A percentile compares a stretch with the other conserved stretches of the same genome.
phyloP scores from a whole-genome alignment of 2,113 vertebrate species.

The Hippocampus barbouri region DNA sequence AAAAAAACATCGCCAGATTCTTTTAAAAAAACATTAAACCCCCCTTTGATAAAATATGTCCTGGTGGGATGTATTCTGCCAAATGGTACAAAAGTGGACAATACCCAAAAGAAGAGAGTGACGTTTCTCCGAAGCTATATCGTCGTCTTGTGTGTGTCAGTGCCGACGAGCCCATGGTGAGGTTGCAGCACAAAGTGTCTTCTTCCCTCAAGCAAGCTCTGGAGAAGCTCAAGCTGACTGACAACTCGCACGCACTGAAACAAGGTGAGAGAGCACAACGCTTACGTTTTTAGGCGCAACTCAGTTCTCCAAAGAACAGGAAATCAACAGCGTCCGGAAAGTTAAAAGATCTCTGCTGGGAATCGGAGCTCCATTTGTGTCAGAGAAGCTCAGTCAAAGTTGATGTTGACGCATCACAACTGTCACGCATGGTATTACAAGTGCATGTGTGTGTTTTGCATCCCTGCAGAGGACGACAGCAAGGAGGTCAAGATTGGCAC shows the following conservation, averaged over 20 bases:
- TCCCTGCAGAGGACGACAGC: constrained; percentile 79
- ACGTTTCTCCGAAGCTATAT: background rate
- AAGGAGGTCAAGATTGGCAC: constrained; percentile 91
- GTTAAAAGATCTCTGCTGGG: constrained; percentile 42
- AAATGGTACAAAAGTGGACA: no score
- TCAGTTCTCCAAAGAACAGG: background rate
- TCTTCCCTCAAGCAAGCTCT: constrained; percentile 90
- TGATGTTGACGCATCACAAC: constrained; percentile 11
- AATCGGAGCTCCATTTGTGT: constrained; percentile 27
- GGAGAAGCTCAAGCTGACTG: constrained; percentile 82
- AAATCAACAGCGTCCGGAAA: background rate
- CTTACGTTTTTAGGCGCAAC: background rate
- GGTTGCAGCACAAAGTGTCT: constrained; percentile 85
- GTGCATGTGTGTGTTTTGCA: constrained; percentile 8
- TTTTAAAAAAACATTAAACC: no score
- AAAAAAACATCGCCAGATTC: no score
- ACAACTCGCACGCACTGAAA: constrained; percentile 65
- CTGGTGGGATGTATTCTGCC: no score
- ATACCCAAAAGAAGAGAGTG: no score
- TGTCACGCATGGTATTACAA: constrained; percentile 12
- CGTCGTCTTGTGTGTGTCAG: constrained; percentile 56
- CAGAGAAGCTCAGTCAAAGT: constrained; percentile 32
- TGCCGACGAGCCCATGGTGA: constrained; percentile 85
- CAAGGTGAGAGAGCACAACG: constrained; percentile 74
- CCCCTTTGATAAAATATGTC: no score